phyloP scores from a whole-genome alignment of 2,113 vertebrate genomes.

The Scopus umbretta region DNA sequence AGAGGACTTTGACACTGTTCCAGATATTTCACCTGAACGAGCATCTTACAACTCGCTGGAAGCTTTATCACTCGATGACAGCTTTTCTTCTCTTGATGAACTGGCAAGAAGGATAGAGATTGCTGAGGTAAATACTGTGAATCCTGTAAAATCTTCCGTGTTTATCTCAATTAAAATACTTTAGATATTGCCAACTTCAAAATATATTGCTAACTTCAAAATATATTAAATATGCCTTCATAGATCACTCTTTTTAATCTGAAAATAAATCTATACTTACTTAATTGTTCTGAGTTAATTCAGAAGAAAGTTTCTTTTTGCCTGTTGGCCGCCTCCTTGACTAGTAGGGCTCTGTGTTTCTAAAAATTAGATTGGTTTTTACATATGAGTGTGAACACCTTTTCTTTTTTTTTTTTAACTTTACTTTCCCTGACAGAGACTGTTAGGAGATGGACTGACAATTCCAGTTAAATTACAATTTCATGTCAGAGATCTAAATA shows the following conservation, averaged over 20 bases:
- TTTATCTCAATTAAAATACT: not conserved
- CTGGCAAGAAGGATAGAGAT: slow-evolving; percentile 86
- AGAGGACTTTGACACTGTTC: slow-evolving; percentile 65
- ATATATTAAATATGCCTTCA: not conserved
- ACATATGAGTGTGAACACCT: not conserved
- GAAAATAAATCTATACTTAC: not conserved
- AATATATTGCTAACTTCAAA: not conserved
- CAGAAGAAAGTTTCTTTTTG: not conserved
- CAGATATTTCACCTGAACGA: slow-evolving; percentile 67
- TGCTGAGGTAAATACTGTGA: slow-evolving; percentile 80
- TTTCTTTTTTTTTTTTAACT: not conserved
- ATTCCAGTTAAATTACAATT: not conserved
- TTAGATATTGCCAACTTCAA: not conserved
- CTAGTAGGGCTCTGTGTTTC: not conserved
- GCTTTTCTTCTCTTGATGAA: slow-evolving; percentile 85
- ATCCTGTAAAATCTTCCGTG: not conserved
- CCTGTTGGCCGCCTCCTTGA: not conserved
- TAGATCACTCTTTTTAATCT: not conserved
- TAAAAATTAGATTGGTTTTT: not conserved
- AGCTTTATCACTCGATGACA: slow-evolving; percentile 71
- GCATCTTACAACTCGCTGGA: slow-evolving; percentile 69
- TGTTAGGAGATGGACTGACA: not conserved
- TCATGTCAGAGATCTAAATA: not conserved
- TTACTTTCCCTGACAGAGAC: not conserved
- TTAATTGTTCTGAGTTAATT: not conserved